Evolutionary conservation across 2,888 invertebrate species (phyloP), one percentile per base, ranked within the genome.

Genomic region (Melangyna quadrimaculata): DNA sequence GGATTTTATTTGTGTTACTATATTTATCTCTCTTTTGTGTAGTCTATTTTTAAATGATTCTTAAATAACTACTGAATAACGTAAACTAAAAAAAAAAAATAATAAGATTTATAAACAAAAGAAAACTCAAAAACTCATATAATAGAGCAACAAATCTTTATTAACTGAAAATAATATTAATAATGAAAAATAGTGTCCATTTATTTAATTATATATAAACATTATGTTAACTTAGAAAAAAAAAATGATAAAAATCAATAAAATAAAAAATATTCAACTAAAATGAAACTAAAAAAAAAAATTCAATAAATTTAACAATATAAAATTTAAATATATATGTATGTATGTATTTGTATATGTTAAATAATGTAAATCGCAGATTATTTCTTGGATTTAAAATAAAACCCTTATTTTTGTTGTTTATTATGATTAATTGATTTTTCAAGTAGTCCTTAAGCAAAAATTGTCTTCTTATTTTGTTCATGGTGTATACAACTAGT

Each of bases 91-190:
- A 35, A 51, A 24, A 12, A 3, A 72, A 43, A 45, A n/a, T 27
- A 53, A 29, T 35, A 27, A 32, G 24, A 80, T 37, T n/a, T 22
- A 78, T 9, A 40, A 27, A 73, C 19, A 70, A 43, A 74, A 70
- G 22, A 45, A 70, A 77, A 81, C 77, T 65, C 67, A 57, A 32
- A n/a, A 43, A 48, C 5, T 5, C 61, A n/a, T n/a, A n/a, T 22
- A 45, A 79, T 78, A 78, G 32, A 74, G 67, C 79, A 84, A 75
- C 83, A 75, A 65, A 84, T 75, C 51, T 84, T 84, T 84, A 80
- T 84, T 84, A 24, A 80, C 61, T 43, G 43, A 43, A 75, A 71
- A 69, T 65, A 59, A 74, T 61, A 75, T 61, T 65, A 67, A 72
- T 65, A 70, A 67, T 70, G 22, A 27, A 65, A 74, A 77, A 51